Base-by-base conservation (phyloP, 2,113 vertebrate genomes). In the Gyps fulvus region DNA sequence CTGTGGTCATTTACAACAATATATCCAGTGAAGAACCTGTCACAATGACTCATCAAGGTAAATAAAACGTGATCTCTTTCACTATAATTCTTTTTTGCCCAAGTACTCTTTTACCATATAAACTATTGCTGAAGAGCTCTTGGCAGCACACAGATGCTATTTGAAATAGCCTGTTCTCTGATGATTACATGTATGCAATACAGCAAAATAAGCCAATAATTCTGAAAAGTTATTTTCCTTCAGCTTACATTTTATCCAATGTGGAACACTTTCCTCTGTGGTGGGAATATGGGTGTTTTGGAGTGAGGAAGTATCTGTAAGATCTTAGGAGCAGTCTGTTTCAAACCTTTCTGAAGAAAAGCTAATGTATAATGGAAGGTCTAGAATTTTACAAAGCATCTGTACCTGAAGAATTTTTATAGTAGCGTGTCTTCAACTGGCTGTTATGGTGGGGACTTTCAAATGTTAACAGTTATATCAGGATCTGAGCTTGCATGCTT, bases 1-100 rank as follows among this genome's bases (percentile, higher is more conserved):
- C 99, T 4, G 99, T 99, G 57, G 99, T 99, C 94, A 99, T 99
- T 97, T 99, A 99, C 98, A 99, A 99, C 95, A 99, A 99, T 97
- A 98, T 99, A 97, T 99, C 99, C 92, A 99, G 99, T 52, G 98
- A 99, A 47, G 98, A 99, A 65, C 99, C 99, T 1, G 99, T 99
- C 95, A 99, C 99, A 2, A 99, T 99, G 99, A 99, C 99, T 63
- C 99, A 99, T 83, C 98, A 99, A 99, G 99, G 99, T 99, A 98
- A 98, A 97, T 87, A 69, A 65, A 85, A 49, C 11, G 1, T 31
- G 16, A 38, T n/a, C 59, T 87, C 26, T 43, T 94, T 71, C 58
- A 40, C 16, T 52, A 2, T 18, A 21, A 59, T 63, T 40, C 42
- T 84, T 49, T 65, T 82, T 73, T 58, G 34, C 42, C 58, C 29